Evolutionary conservation across 2,797 vertebrate species (phyloP).

Genomic region (Tapera naevia): DNA sequence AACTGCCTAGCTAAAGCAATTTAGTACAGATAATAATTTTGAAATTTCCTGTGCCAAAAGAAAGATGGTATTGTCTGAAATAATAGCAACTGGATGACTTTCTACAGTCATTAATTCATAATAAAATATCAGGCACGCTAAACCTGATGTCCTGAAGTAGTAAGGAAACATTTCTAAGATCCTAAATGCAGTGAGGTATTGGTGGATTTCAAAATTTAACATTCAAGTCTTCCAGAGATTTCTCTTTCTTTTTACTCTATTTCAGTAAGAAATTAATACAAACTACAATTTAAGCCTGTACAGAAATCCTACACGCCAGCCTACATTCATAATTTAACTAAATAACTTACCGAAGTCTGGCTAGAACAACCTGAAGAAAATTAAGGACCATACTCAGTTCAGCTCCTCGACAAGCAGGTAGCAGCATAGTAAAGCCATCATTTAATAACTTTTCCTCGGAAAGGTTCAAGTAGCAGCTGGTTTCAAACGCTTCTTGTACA

Average conservation of each 20-base stretch:
- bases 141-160: not conserved
- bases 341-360: constrained; percentile 88
- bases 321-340: not conserved
- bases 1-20: not conserved
- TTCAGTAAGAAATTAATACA: not conserved
- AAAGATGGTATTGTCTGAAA: not conserved
- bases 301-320: not conserved
- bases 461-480: constrained; percentile 82
- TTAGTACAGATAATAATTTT: not conserved
- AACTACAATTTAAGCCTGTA: not conserved
- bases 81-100: not conserved
- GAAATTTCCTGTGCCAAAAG: not conserved
- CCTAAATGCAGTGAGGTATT: not conserved
- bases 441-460: constrained; percentile 93
- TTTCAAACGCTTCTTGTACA: constrained; percentile 93
- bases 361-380: constrained; percentile 87
- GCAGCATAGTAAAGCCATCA: constrained; percentile 92
- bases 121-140: not conserved
- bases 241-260: not conserved
- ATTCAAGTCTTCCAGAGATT: not conserved
- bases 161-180: not conserved
- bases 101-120: not conserved
- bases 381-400: constrained; percentile 87
- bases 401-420: constrained; percentile 88
- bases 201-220: not conserved